A percentile compares a stretch with the other conserved stretches of the same genome.
phyloP scores from a whole-genome alignment of 2,888 invertebrate genomes.

The Ophioninae sp. region DNA sequence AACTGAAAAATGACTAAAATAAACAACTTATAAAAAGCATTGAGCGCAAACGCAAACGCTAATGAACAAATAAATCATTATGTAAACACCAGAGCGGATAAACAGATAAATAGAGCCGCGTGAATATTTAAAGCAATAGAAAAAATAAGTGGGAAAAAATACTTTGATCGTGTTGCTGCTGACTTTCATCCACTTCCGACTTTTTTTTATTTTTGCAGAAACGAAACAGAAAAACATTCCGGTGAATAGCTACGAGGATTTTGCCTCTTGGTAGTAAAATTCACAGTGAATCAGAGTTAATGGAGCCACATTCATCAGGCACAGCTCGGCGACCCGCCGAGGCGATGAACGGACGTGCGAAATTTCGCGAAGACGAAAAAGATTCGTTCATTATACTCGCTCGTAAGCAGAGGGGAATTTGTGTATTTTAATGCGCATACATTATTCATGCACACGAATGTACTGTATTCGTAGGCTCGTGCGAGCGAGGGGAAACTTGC shows the following conservation, averaged over 20 bases:
- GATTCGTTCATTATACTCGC: constrained; percentile 14
- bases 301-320: constrained; percentile 4
- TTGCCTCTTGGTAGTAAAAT: neutral
- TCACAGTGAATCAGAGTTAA: constrained; percentile 4
- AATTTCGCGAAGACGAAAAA: constrained; percentile 20
- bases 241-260: neutral
- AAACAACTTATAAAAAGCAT: no score
- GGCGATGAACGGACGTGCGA: constrained; percentile 19
- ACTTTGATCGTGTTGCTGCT: neutral
- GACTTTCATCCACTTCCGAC: neutral
- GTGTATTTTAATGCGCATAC: constrained; percentile 27
- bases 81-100: neutral
- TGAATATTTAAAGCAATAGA: neutral
- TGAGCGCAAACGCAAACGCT: neutral
- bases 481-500: neutral
- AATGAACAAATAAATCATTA: neutral
- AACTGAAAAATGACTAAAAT: neutral
- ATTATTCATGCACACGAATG: constrained; percentile 40
- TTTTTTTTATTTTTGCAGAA: neutral
- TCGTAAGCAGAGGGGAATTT: constrained; percentile 1
- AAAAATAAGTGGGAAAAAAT: neutral
- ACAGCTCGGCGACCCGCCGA: constrained; percentile 1
- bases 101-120: neutral
- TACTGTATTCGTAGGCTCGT: neutral
- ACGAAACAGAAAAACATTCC: neutral